Percentiles rank a stretch among this genome's conserved stretches.
phyloP scores from a whole-genome alignment of 2,888 invertebrate genomes.

The Geotrupes spiniger region DNA sequence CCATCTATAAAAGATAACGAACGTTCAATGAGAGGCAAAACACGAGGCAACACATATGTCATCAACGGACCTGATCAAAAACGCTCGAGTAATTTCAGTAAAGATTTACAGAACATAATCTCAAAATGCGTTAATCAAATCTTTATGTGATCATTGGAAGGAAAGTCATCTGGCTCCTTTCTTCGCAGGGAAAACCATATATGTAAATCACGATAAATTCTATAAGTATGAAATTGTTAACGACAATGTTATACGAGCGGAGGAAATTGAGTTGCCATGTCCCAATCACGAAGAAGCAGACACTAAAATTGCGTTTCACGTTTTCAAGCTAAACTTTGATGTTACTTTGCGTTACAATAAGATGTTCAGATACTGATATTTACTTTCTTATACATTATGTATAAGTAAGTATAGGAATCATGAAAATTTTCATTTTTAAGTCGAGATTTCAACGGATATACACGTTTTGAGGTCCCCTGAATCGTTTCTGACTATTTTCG shows the following conservation, averaged over 20 bases:
- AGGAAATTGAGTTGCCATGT: constrained; percentile 19
- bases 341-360: constrained; percentile 28
- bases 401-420: too few species aligned
- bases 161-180: constrained; percentile 23
- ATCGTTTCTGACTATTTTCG: too few species aligned
- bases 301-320: constrained; percentile 5
- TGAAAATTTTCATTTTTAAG: too few species aligned
- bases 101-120: constrained; percentile 27
- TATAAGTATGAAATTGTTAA: constrained; percentile 30
- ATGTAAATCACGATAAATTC: constrained; percentile 22
- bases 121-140: constrained; percentile 31
- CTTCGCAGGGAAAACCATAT: constrained; percentile 25
- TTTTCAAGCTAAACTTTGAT: constrained; percentile 26
- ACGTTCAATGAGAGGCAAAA: neutral
- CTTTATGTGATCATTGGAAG: constrained; percentile 29
- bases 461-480: too few species aligned
- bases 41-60: constrained; percentile 11
- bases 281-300: constrained; percentile 11
- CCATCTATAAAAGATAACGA: constrained; percentile 28
- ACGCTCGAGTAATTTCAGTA: constrained; percentile 24
- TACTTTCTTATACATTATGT: too few species aligned
- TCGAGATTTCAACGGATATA: too few species aligned
- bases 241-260: constrained; percentile 8
- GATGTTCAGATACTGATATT: constrained; percentile 33
- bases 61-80: constrained; percentile 24